Evolutionary conservation across 1,140 invertebrate genomes (phyloP).

Genomic region (Hesperophylax magnus): DNA sequence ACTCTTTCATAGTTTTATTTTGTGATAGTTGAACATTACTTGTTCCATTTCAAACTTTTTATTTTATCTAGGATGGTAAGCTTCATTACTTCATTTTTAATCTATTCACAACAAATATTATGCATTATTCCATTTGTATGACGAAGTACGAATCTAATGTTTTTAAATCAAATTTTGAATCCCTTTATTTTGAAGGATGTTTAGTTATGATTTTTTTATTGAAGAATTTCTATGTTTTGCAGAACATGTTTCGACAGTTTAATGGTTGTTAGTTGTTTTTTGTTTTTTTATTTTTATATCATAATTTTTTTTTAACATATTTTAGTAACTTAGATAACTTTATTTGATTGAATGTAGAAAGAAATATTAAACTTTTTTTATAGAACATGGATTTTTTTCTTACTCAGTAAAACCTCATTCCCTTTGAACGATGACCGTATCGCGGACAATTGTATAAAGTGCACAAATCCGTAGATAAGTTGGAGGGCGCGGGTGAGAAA

Average conservation of each 20-base stretch:
- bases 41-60: constrained; percentile 14
- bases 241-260: neutral
- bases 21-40: constrained; percentile 53
- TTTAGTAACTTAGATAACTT: constrained; percentile 25
- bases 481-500: neutral
- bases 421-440: neutral
- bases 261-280: constrained; percentile 7
- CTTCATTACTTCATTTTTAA: constrained; percentile 1
- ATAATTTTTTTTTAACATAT: constrained; percentile 13
- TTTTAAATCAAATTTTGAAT: too few species aligned
- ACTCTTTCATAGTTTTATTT: constrained; percentile 47
- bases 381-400: constrained; percentile 7
- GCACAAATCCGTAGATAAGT: too few species aligned
- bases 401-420: neutral
- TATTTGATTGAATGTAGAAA: constrained; percentile 13
- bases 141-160: neutral
- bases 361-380: neutral
- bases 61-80: constrained; percentile 7
- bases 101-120: neutral
- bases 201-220: too few species aligned
- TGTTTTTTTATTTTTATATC: constrained; percentile 38
- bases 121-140: constrained; percentile 10
- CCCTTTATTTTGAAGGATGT: too few species aligned
- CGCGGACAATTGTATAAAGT: too few species aligned
- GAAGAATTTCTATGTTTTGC: too few species aligned